phyloP scores from a whole-genome alignment of 2,113 vertebrate species.

The Platanista minor region DNA sequence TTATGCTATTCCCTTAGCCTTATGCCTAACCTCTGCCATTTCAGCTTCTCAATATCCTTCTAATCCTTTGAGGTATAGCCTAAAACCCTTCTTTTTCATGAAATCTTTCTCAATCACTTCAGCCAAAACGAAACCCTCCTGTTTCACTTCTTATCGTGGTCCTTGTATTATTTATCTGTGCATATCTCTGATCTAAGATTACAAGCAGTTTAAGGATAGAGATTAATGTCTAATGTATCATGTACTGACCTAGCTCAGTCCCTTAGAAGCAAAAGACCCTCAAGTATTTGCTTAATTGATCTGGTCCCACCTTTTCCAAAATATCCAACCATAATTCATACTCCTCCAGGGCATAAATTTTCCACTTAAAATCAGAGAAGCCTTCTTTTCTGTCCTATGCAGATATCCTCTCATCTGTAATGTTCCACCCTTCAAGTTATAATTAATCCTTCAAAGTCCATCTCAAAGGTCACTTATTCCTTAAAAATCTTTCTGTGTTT shows the following conservation, averaged over 20 bases:
- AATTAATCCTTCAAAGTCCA: not conserved
- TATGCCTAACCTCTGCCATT: not conserved
- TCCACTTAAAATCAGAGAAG: constrained; percentile 7
- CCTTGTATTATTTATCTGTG: not conserved
- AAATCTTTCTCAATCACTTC: not conserved
- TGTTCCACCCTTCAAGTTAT: not conserved
- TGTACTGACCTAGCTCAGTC: not conserved
- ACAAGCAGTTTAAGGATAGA: not conserved
- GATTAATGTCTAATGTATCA: not conserved
- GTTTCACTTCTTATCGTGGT: not conserved
- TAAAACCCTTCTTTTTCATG: not conserved
- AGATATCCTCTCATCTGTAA: not conserved
- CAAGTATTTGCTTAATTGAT: not conserved
- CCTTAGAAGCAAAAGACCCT: not conserved
- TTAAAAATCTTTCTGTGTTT: constrained; percentile 9
- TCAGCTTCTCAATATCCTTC: not conserved
- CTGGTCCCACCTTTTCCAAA: not conserved
- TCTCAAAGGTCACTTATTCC: not conserved
- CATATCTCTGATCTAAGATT: not conserved
- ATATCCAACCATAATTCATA: constrained; percentile 25
- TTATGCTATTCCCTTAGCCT: not conserved
- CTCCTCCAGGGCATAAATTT: not conserved
- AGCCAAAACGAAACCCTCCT: not conserved
- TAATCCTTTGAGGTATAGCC: not conserved
- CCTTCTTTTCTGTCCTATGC: not conserved